Evolutionary conservation across 2,888 invertebrate species (phyloP).

Genomic region (Drosophila falleni): DNA sequence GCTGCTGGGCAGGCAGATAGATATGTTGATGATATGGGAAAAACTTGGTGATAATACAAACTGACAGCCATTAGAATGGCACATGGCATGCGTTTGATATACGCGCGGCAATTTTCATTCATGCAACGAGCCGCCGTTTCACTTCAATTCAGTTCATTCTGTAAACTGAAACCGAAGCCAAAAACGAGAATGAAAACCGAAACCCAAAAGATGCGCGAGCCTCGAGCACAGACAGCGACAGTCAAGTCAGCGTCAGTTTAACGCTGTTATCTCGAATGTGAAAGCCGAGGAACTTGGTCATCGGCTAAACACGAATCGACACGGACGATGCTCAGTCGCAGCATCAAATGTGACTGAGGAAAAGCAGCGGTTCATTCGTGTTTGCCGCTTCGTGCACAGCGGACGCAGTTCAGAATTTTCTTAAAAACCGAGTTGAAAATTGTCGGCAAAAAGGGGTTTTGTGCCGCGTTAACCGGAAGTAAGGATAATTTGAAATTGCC

Average conservation of each 20-base stretch:
- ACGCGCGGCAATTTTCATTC: slow-evolving; percentile 70
- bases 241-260: slow-evolving; percentile 13
- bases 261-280: slow-evolving; percentile 11
- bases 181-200: slow-evolving; percentile 11
- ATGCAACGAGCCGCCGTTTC: slow-evolving; percentile 31
- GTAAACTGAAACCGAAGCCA: slow-evolving; percentile 9
- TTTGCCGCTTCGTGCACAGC: slow-evolving; percentile 67
- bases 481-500: slow-evolving; percentile 60
- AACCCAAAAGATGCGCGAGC: slow-evolving; percentile 32
- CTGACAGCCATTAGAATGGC: slow-evolving; percentile 68
- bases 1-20: slow-evolving; percentile 32
- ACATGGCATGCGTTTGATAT: slow-evolving; percentile 67
- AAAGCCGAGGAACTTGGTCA: background rate
- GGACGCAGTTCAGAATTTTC: slow-evolving; percentile 56
- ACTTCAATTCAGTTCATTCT: slow-evolving; percentile 38
- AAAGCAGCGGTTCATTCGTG: slow-evolving; percentile 66
- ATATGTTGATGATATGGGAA: slow-evolving; percentile 36
- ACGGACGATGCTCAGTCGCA: slow-evolving; percentile 47
- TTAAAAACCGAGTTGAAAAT: slow-evolving; percentile 13
- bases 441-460: slow-evolving; percentile 30
- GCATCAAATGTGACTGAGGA: slow-evolving; percentile 26
- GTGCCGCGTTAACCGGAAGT: slow-evolving; percentile 71
- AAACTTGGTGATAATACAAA: slow-evolving; percentile 58
- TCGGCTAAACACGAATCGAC: slow-evolving; percentile 10
- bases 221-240: slow-evolving; percentile 18